A percentile compares a stretch with the other conserved stretches of the same genome.
These are phyloP conservation scores for Hanleya hanleyi DNA, from an alignment of 2,888 invertebrate species.

Conservation along the genomic window DNA sequence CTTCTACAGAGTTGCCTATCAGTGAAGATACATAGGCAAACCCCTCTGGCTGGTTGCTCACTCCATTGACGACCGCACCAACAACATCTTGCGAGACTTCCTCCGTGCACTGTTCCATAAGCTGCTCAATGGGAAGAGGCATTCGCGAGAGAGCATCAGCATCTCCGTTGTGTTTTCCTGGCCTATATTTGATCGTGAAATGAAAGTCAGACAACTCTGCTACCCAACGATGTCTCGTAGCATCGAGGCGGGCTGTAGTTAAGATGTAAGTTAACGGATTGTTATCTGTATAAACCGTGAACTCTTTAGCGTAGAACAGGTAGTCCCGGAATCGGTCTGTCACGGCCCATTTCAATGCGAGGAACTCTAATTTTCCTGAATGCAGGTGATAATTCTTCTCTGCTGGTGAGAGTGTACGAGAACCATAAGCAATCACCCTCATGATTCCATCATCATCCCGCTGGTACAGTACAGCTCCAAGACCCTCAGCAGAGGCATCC, in stretches of 20 bases:
- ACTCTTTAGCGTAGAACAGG: constrained; percentile 11
- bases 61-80: too few relatives aligned
- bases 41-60: too few relatives aligned
- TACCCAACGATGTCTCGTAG: constrained; percentile 3
- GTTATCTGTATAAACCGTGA: too few relatives aligned
- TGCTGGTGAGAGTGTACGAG: too few relatives aligned
- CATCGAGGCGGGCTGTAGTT: constrained; percentile 14
- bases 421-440: constrained; percentile 4
- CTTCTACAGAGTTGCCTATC: too few relatives aligned
- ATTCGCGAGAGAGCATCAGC: constrained; percentile 19
- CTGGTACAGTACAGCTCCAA: constrained; percentile 17
- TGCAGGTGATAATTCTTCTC: too few relatives aligned
- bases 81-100: neutral
- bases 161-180: constrained; percentile 13
- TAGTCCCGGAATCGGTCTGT: constrained; percentile 18
- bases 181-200: constrained; percentile 14
- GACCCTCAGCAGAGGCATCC: constrained; percentile 15
- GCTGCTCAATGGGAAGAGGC: constrained; percentile 13
- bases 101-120: constrained; percentile 11
- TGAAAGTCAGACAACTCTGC: constrained; percentile 15
- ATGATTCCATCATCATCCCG: constrained; percentile 6
- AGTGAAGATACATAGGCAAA: too few relatives aligned
- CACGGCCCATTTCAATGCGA: too few relatives aligned
- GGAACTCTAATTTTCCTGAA: too few relatives aligned
- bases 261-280: too few relatives aligned